Base-by-base conservation (phyloP, 2,113 vertebrate genomes). In the Perccottus glenii region DNA sequence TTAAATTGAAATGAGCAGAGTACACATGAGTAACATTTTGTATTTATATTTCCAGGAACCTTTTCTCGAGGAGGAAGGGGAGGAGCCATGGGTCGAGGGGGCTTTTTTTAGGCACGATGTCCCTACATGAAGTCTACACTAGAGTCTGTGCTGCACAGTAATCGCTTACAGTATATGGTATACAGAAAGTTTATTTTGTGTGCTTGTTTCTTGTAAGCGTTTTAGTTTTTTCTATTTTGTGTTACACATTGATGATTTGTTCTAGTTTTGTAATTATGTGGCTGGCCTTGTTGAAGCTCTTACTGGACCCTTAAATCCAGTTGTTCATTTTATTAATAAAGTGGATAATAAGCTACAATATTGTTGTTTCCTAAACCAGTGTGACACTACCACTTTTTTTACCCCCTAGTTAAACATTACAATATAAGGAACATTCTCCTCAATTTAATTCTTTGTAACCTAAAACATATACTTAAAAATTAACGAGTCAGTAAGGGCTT, bases 311-410 rank as follows among this genome's bases (percentile, higher is more conserved):
- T 61, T 40, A n/a, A 55, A 49, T 62, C 52, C 11, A 40, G 9
- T 4, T 79, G 72, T 73, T 4, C 77, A 70, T 73, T 81, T 75
- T 70, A 64, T 49, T 75, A 90, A 86, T 89, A 90, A 88, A 89
- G 67, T 53, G 4, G 5, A 58, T 75, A 32, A 45, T 60, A 35
- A 66, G 15, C 9, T 51, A 15, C 58, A 19, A 3, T 60, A 40
- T 49, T 3, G 8, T 32, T 12, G 19, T 53, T 35, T 9, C 51
- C 44, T 44, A 14, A 42, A 43, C 42, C 42, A 8, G 42, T 43
- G 6, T 43, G 6, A 43, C 6, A 43, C 42, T 8, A 8, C 1
- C 10, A 4, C 12, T 11, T 11, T 11, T 46, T 46, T 46, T 46
- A 40, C 38, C 4, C 38, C 38, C 38, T 27, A 27, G 3, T 27